These are phyloP conservation scores for Uropsilus gracilis DNA, from an alignment of 2,113 vertebrate genomes.

Conservation along the genomic window DNA sequence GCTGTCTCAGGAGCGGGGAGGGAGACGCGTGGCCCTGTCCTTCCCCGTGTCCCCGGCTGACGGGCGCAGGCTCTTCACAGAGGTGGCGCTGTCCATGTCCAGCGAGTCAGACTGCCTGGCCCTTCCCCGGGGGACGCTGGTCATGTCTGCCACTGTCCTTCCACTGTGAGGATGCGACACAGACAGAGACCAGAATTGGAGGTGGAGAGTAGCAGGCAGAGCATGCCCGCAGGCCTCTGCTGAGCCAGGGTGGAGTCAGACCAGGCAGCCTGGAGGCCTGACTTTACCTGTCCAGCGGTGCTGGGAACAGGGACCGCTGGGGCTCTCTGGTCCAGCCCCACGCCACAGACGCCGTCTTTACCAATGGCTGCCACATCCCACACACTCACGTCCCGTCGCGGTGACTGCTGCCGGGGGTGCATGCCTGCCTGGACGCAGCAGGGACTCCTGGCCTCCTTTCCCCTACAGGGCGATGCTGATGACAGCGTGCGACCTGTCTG, in stretches of 20 bases:
- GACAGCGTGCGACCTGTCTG: constrained; percentile 98
- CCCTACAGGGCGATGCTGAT: constrained; percentile 96
- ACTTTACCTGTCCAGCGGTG: neutral
- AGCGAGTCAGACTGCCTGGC: too few relatives aligned
- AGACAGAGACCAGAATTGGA: neutral
- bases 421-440: neutral
- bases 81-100: too few relatives aligned
- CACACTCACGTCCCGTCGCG: neutral
- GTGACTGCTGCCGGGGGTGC: neutral
- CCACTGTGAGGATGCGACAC: neutral
- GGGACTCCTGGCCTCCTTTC: constrained; percentile 27
- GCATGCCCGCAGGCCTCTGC: neutral
- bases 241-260: neutral
- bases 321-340: rapidly evolving
- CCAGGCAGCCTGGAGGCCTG: neutral
- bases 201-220: neutral
- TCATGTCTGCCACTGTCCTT: neutral
- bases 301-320: rapidly evolving
- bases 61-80: too few relatives aligned
- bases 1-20: too few relatives aligned
- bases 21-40: too few relatives aligned
- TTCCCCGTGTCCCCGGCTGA: too few relatives aligned
- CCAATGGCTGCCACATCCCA: too few relatives aligned
- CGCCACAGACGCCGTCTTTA: neutral
- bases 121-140: neutral